phyloP scores from a whole-genome alignment of 35 echinoderm and acorn worm genomes.

The Lytechinus pictus region DNA sequence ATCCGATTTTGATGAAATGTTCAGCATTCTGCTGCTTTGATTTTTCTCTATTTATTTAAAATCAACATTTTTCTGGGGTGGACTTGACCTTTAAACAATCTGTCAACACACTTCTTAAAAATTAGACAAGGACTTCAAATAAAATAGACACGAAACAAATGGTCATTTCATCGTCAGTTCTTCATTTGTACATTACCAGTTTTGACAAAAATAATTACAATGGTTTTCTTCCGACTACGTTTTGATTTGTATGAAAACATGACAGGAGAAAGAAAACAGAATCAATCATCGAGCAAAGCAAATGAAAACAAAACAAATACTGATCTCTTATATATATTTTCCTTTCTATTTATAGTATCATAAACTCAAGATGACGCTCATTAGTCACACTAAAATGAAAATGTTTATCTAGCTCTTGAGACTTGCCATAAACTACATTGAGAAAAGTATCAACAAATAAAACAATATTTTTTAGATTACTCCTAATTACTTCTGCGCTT shows the following conservation, averaged over 20 bases:
- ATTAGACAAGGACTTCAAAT: neutral
- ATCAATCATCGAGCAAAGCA: conserved; percentile 22
- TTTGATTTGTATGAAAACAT: conserved; percentile 38
- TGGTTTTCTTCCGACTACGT: conserved; percentile 37
- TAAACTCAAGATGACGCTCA: conserved; percentile 34
- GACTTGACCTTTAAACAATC: no score
- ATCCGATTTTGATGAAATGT: no score
- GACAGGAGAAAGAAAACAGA: conserved; percentile 26
- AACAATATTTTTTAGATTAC: neutral
- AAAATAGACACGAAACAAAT: neutral
- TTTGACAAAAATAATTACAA: conserved; percentile 51
- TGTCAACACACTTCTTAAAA: neutral
- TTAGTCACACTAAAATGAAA: conserved; percentile 29
- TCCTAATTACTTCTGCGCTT: neutral
- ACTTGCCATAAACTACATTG: neutral
- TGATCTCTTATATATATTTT: neutral
- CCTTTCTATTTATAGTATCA: neutral
- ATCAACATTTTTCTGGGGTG: no score
- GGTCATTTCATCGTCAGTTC: conserved; percentile 39
- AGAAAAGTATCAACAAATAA: neutral
- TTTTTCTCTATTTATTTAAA: no score
- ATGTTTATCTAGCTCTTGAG: neutral
- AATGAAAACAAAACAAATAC: neutral
- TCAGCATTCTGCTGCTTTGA: no score
- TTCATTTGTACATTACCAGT: conserved; percentile 54